These are phyloP conservation scores for Oncopeltus fasciatus DNA, from an alignment of 1,140 invertebrate species.

Conservation along the genomic window DNA sequence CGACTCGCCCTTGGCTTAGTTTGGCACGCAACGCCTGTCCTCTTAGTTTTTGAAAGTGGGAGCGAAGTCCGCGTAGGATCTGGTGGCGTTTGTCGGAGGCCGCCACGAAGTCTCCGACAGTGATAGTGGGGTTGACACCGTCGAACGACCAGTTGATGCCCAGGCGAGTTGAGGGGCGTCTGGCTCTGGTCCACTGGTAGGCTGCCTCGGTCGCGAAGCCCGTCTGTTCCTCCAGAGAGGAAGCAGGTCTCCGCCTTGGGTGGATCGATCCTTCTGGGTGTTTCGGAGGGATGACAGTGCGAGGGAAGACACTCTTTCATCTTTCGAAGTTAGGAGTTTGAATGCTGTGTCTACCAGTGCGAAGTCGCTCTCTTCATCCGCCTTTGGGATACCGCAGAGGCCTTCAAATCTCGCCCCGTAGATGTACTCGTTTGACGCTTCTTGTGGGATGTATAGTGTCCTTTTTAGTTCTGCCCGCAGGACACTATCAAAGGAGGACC, in stretches of 20 bases:
- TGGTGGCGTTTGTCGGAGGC: background rate
- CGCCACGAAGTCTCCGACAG: background rate
- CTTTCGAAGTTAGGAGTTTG: background rate
- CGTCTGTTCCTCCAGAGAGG: background rate
- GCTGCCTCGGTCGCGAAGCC: background rate
- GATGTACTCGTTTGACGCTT: background rate
- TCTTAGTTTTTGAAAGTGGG: background rate
- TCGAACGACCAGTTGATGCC: background rate
- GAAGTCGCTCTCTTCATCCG: background rate
- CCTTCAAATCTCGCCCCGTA: background rate
- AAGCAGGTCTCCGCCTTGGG: no score
- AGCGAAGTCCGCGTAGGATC: background rate
- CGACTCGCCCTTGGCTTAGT: constrained; percentile 17
- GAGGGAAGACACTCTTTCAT: background rate
- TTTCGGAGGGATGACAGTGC: no score
- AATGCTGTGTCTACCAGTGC: background rate
- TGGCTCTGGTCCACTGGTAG: constrained; percentile 16
- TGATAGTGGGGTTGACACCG: background rate
- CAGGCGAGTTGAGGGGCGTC: background rate
- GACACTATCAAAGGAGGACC: background rate
- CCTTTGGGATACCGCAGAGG: background rate
- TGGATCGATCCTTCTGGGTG: no score
- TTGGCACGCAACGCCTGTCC: background rate
- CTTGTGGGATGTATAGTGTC: background rate
- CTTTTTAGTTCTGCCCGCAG: background rate